Percentiles rank a stretch among this genome's conserved stretches.
Conservation (phyloP, 1,140 invertebrate genomes). For the Saccostrea glomerata region DNA sequence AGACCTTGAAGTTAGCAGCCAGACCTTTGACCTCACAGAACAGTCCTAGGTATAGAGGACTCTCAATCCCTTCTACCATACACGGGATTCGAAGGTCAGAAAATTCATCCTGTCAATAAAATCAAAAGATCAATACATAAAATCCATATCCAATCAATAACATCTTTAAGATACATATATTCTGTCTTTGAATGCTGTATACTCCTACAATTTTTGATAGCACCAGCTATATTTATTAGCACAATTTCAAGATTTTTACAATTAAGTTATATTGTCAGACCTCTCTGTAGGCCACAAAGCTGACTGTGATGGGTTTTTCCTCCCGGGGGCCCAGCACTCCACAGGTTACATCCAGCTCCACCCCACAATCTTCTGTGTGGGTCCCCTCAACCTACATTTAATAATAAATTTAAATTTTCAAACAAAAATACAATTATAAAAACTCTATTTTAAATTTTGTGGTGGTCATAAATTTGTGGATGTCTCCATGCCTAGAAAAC, state of each 20-base stretch:
- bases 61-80: slow-evolving; percentile 64
- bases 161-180: too few relatives aligned
- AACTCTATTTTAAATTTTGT: too few relatives aligned
- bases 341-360: slow-evolving; percentile 62
- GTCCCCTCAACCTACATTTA: slow-evolving; percentile 62
- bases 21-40: slow-evolving; percentile 66
- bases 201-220: too few relatives aligned
- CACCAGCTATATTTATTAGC: too few relatives aligned
- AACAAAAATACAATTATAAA: too few relatives aligned
- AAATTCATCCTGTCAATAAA: slow-evolving; percentile 60
- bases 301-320: slow-evolving; percentile 60
- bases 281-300: slow-evolving; percentile 61
- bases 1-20: slow-evolving; percentile 60
- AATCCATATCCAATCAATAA: not conserved
- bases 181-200: too few relatives aligned
- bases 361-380: slow-evolving; percentile 59
- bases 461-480: too few relatives aligned
- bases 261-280: slow-evolving; percentile 34
- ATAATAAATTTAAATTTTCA: not conserved
- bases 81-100: slow-evolving; percentile 68
- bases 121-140: not conserved
- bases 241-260: too few relatives aligned
- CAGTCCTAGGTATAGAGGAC: slow-evolving; percentile 64
- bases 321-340: slow-evolving; percentile 65
- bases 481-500: too few relatives aligned